Percentiles rank a stretch among this genome's conserved stretches.
Evolutionary conservation across 1,140 invertebrate genomes (phyloP).

Genomic region (Trachymyrmex cornetzi): DNA sequence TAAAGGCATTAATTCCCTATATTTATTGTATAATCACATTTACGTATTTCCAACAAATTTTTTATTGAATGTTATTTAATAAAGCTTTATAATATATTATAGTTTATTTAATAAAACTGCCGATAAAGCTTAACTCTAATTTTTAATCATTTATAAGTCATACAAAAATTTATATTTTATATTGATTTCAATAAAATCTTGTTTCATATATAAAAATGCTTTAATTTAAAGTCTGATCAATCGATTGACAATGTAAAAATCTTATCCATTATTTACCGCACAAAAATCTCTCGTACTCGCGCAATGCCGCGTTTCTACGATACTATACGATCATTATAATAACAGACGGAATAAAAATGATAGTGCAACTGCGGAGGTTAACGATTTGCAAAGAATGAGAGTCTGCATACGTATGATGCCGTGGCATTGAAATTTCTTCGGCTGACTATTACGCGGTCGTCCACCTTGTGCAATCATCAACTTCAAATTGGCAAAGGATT

Average conservation of each 20-base stretch:
- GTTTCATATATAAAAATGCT: neutral
- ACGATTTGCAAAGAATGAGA: conserved; percentile 41
- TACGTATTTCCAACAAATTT: too few species aligned
- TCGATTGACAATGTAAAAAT: neutral
- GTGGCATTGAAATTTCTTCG: conserved; percentile 44
- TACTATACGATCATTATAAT: conserved; percentile 18
- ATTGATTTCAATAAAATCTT: neutral
- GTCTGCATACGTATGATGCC: neutral
- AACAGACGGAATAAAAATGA: conserved; percentile 49
- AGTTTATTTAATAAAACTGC: neutral
- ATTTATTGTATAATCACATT: too few species aligned
- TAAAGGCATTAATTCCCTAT: too few species aligned
- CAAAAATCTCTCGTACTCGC: neutral
- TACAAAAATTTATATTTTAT: too few species aligned
- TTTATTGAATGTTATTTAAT: too few species aligned
- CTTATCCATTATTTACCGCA: neutral
- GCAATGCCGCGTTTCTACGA: conserved; percentile 3
- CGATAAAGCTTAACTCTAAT: neutral
- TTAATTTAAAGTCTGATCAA: neutral
- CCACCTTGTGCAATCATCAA: conserved; percentile 39
- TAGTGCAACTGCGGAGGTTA: conserved; percentile 39
- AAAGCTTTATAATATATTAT: too few species aligned
- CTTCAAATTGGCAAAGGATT: conserved; percentile 27
- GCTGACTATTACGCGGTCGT: conserved; percentile 55
- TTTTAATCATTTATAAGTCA: neutral